A percentile compares a stretch with the other conserved stretches of the same genome.
Evolutionary conservation across 2,797 vertebrate species (phyloP).

Genomic region (Bovichtus diacanthus): DNA sequence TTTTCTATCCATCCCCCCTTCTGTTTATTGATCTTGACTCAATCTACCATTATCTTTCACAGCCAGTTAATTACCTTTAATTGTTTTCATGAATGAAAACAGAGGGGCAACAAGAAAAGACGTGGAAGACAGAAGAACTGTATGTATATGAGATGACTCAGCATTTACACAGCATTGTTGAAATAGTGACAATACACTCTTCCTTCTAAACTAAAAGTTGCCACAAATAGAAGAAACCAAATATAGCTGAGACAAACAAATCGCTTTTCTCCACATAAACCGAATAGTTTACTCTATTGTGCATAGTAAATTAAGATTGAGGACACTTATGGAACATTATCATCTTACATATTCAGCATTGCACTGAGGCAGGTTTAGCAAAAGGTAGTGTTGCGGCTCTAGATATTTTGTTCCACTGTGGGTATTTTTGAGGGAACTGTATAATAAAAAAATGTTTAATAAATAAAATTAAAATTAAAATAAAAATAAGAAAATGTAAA

Average conservation of each 20-base stretch:
- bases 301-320: not conserved
- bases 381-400: not conserved
- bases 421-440: no score
- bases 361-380: not conserved
- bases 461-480: no score
- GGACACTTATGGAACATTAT: not conserved
- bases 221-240: not conserved
- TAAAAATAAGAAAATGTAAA: no score
- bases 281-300: not conserved
- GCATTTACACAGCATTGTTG: not conserved
- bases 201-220: not conserved
- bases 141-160: not conserved
- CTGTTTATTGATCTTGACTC: conserved; percentile 33
- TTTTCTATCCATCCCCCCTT: conserved; percentile 8
- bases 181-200: not conserved
- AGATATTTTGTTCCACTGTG: not conserved
- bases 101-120: not conserved
- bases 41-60: conserved; percentile 23
- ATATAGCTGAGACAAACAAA: not conserved
- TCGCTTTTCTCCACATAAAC: not conserved
- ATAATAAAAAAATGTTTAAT: no score
- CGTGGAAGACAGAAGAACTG: not conserved
- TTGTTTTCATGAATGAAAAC: conserved; percentile 37
- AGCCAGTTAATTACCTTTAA: conserved; percentile 21
- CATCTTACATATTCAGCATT: not conserved